Evolutionary conservation across 2,888 invertebrate species (phyloP).

Genomic region (Galerucella nymphaeae): DNA sequence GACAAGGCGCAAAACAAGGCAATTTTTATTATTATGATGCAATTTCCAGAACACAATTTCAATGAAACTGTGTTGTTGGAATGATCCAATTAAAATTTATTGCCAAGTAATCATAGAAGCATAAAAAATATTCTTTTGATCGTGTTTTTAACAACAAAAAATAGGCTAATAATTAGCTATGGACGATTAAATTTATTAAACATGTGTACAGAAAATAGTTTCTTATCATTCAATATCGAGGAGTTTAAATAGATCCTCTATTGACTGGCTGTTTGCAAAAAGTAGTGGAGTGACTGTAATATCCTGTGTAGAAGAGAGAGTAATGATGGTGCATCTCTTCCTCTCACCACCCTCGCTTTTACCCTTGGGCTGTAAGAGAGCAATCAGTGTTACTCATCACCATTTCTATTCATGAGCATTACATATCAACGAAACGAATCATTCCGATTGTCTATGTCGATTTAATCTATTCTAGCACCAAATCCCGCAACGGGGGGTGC

Average conservation of each 20-base stretch:
- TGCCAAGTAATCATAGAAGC: conserved; percentile 1
- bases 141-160: background rate
- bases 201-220: background rate
- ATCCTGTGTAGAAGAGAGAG: conserved; percentile 49
- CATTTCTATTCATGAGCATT: conserved; percentile 60
- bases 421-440: conserved; percentile 53
- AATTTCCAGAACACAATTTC: conserved; percentile 14
- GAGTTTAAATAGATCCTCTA: conserved; percentile 1
- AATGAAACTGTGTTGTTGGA: background rate
- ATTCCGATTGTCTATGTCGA: conserved; percentile 56
- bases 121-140: background rate
- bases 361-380: conserved; percentile 51
- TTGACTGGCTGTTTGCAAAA: conserved; percentile 24
- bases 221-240: conserved; percentile 7
- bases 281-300: conserved; percentile 45
- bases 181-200: background rate
- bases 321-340: conserved; percentile 44
- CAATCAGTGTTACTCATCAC: conserved; percentile 60
- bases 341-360: conserved; percentile 33
- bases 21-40: conserved; percentile 4
- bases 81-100: background rate
- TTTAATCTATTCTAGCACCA: conserved; percentile 52
- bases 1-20: conserved; percentile 3
- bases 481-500: conserved; percentile 24
- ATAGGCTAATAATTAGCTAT: too few relatives aligned